Evolutionary conservation across 1,140 invertebrate species (phyloP), one percentile per base, ranked within the genome.

Genomic region (Zaprionus vittiger): DNA sequence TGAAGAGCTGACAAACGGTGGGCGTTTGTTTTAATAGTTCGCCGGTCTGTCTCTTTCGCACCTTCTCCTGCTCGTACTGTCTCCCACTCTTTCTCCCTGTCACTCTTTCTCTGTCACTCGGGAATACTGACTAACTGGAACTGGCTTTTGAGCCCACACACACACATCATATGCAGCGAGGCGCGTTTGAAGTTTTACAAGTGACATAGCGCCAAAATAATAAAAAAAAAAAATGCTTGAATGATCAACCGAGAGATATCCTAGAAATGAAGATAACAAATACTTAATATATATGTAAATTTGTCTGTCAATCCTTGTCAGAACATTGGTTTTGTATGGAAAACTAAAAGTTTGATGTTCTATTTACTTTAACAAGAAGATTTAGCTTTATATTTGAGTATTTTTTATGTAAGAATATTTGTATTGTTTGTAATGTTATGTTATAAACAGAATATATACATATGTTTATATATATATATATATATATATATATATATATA

Each of bases 1-100:
- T 72, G 55, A 49, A 61, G 59, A 73, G 24, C 59, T 57, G 71
- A 73, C 67, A 73, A 68, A 64, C 85, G 79, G 85, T 89, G 85
- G 85, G 85, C 85, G 85, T 89, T 90, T 82, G 73, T 85, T 89
- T 89, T 81, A 89, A 89, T 89, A 79, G 85, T 78, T 81, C 65
- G 52, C 72, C 80, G 77, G 73, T 79, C 56, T 85, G 77, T 76
- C 70, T 73, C 31, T 81, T 11, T 14, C 28, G 9, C 56, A 22
- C 34, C n/a, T 3, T 26, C 37, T 12, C 47, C 47, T 2, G 15
- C 17, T 15, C 11, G 14, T 34, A 20, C 12, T 26, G 12, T 60
- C 52, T 11, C 20, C 47, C 44, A 17, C 70, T 64, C 31, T 68
- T 68, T 69, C 65, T 81, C 77, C 69, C 37, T 85, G 65, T 67